These are phyloP conservation scores for Corydoras maculifer DNA, from an alignment of 2,113 vertebrate genomes.

Conservation along the genomic window DNA sequence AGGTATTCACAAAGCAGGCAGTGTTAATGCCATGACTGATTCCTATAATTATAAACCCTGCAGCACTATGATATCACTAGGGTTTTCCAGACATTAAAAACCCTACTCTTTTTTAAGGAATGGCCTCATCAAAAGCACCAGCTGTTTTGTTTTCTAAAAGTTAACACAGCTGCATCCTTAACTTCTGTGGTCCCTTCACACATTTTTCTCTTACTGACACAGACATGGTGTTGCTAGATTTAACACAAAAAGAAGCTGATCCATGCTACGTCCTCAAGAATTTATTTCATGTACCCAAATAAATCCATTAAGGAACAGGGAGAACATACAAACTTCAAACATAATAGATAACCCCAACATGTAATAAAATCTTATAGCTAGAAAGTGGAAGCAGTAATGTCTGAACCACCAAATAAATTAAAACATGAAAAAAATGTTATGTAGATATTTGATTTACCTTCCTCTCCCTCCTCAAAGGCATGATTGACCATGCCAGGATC, in stretches of 20 bases:
- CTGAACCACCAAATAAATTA: neutral
- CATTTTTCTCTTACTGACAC: slow-evolving; percentile 9
- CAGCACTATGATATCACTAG: slow-evolving; percentile 9
- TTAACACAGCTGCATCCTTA: slow-evolving; percentile 31
- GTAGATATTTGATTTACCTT: slow-evolving; percentile 61
- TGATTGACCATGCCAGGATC: slow-evolving; percentile 83
- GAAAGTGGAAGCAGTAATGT: too few species aligned
- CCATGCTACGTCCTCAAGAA: too few species aligned
- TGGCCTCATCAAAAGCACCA: slow-evolving; percentile 27
- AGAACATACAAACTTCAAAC: too few species aligned
- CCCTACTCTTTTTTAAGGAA: neutral
- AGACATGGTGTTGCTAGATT: slow-evolving; percentile 3
- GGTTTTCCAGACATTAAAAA: slow-evolving; percentile 20
- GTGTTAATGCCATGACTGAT: slow-evolving; percentile 11
- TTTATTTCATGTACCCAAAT: too few species aligned
- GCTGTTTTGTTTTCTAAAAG: slow-evolving; percentile 33
- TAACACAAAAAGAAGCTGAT: neutral
- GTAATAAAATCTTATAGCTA: too few species aligned
- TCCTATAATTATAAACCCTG: slow-evolving; percentile 1
- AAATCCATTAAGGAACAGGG: too few species aligned
- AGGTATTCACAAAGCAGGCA: slow-evolving; percentile 25
- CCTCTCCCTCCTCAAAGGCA: slow-evolving; percentile 83
- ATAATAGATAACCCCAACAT: too few species aligned
- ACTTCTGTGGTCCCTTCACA: slow-evolving; percentile 33
- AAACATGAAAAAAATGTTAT: neutral